These are phyloP conservation scores for Oceanites oceanicus DNA, from an alignment of 2,113 vertebrate genomes.

Conservation along the genomic window DNA sequence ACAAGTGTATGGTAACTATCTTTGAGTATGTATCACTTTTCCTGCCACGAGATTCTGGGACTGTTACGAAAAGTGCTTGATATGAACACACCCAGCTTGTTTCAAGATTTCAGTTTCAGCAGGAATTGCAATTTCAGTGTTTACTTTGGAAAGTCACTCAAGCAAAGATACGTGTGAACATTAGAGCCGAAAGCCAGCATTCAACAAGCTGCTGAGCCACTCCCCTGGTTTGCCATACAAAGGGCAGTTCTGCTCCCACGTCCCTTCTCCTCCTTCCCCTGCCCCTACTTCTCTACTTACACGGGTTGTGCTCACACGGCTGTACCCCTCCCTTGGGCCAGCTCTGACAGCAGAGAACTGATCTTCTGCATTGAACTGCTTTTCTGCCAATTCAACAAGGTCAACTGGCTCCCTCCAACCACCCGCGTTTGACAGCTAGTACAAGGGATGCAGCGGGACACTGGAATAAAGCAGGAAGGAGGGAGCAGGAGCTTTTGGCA, in stretches of 20 bases:
- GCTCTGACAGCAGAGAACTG: neutral
- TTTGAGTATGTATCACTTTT: neutral
- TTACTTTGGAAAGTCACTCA: neutral
- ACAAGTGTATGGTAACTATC: neutral
- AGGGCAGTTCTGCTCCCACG: neutral
- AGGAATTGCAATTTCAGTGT: neutral
- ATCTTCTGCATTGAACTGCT: neutral
- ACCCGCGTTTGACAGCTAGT: neutral
- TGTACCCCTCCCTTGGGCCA: neutral
- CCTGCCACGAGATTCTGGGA: neutral
- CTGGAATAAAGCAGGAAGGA: neutral
- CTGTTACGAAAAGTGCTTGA: neutral
- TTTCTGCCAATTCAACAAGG: neutral
- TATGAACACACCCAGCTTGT: neutral
- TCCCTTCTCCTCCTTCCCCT: neutral
- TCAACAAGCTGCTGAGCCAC: neutral
- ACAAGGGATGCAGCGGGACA: neutral
- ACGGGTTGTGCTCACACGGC: neutral
- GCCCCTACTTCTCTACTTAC: neutral
- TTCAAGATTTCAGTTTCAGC: neutral
- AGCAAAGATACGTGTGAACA: rapidly evolving
- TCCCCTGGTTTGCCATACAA: neutral
- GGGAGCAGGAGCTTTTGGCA: neutral
- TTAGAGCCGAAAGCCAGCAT: neutral
- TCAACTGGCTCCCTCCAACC: neutral